Evolutionary conservation across 2,797 vertebrate species (phyloP).

Genomic region (Onychomys torridus): DNA sequence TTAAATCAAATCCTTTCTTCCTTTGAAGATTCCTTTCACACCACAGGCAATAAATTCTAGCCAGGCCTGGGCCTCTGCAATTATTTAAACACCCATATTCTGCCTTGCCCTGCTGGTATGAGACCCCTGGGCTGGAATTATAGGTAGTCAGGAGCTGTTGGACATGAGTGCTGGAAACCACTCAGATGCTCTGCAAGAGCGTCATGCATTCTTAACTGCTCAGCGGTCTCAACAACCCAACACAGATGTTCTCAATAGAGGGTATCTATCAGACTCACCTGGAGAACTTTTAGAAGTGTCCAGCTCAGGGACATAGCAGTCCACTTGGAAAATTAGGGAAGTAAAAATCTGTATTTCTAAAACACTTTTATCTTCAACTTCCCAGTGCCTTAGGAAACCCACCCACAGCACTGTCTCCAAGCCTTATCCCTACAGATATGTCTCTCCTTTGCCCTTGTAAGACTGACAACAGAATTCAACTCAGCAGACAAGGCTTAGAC

Average conservation of each 20-base stretch:
- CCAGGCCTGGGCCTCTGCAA: background rate
- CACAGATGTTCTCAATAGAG: background rate
- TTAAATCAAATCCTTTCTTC: background rate
- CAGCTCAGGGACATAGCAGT: background rate
- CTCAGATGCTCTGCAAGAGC: background rate
- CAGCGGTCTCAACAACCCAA: background rate
- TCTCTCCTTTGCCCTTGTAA: background rate
- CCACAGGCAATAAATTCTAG: background rate
- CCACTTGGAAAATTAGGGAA: background rate
- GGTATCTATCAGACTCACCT: background rate
- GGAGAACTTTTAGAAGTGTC: background rate
- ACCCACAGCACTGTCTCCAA: background rate
- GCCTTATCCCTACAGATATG: background rate
- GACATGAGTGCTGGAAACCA: background rate
- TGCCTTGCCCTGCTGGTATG: background rate
- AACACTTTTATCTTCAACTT: background rate
- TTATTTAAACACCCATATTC: background rate
- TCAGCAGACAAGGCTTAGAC: background rate
- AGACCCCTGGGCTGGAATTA: background rate
- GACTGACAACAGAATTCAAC: background rate
- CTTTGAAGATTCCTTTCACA: background rate
- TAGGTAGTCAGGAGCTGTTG: background rate
- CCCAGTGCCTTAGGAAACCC: background rate
- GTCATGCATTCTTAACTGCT: background rate
- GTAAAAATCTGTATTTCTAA: background rate